Evolutionary conservation across 1,140 invertebrate species (phyloP).

Genomic region (Drosophila funebris): DNA sequence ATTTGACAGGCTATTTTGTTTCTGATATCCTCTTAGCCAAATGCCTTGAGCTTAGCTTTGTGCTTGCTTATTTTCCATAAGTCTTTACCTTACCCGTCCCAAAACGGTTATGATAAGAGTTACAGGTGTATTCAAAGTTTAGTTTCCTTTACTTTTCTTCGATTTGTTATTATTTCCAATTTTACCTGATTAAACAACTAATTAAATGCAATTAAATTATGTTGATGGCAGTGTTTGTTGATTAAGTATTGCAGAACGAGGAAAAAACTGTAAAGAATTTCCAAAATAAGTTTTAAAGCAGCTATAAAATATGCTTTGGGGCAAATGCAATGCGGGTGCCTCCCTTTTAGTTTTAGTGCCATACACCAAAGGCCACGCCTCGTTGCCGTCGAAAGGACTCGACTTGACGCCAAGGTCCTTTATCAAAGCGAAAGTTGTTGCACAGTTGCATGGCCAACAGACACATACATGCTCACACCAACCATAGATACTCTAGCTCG

Average conservation of each 20-base stretch:
- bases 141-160: neutral
- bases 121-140: slow-evolving; percentile 2
- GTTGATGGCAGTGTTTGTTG: neutral
- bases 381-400: slow-evolving; percentile 70
- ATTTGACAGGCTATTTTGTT: slow-evolving; percentile 45
- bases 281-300: slow-evolving; percentile 40
- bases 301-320: slow-evolving; percentile 38
- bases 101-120: neutral
- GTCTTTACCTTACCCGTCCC: neutral
- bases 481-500: slow-evolving; percentile 28
- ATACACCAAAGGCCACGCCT: slow-evolving; percentile 56
- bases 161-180: neutral
- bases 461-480: slow-evolving; percentile 6
- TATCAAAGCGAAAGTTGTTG: slow-evolving; percentile 79
- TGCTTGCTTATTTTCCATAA: slow-evolving; percentile 11
- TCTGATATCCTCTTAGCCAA: slow-evolving; percentile 37
- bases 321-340: slow-evolving; percentile 41
- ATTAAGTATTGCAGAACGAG: neutral
- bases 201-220: neutral
- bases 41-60: slow-evolving; percentile 37
- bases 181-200: neutral
- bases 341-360: slow-evolving; percentile 26
- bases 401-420: slow-evolving; percentile 74
- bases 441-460: slow-evolving; percentile 67
- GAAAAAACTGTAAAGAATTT: slow-evolving; percentile 2